These are phyloP conservation scores for Megalurothrips usitatus DNA, from an alignment of 2,888 invertebrate genomes.

Conservation along the genomic window DNA sequence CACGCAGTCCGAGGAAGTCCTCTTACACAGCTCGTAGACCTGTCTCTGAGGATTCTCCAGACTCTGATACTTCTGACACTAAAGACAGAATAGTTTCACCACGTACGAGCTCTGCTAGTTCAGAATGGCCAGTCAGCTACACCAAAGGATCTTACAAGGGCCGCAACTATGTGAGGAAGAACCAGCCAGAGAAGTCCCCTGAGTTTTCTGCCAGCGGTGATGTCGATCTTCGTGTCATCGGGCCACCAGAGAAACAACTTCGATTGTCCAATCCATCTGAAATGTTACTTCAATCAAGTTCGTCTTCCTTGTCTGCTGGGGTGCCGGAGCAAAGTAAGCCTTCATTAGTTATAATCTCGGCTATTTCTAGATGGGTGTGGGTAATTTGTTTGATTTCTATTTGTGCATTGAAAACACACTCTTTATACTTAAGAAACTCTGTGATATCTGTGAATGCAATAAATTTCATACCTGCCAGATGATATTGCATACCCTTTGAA, in stretches of 20 bases:
- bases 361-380: constrained; percentile 6
- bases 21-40: neutral
- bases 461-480: constrained; percentile 21
- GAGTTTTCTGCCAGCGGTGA: constrained; percentile 40
- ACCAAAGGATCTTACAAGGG: constrained; percentile 46
- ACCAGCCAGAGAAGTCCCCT: constrained; percentile 40
- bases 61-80: neutral
- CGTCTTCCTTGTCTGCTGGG: neutral
- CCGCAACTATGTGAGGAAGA: constrained; percentile 62
- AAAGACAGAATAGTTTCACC: neutral
- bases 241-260: constrained; percentile 46
- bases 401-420: neutral
- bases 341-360: neutral
- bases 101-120: neutral
- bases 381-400: neutral
- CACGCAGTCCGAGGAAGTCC: neutral
- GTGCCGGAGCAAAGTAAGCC: constrained; percentile 15
- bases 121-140: constrained; percentile 39
- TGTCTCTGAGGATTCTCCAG: constrained; percentile 6
- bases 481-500: neutral
- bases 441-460: constrained; percentile 21
- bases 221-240: constrained; percentile 46
- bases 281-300: constrained; percentile 13
- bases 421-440: neutral
- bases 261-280: constrained; percentile 39